A percentile compares a stretch with the other conserved stretches of the same genome.
Evolutionary conservation across 2,113 vertebrate species (phyloP).

Genomic region (Drymodes brunneopygia): DNA sequence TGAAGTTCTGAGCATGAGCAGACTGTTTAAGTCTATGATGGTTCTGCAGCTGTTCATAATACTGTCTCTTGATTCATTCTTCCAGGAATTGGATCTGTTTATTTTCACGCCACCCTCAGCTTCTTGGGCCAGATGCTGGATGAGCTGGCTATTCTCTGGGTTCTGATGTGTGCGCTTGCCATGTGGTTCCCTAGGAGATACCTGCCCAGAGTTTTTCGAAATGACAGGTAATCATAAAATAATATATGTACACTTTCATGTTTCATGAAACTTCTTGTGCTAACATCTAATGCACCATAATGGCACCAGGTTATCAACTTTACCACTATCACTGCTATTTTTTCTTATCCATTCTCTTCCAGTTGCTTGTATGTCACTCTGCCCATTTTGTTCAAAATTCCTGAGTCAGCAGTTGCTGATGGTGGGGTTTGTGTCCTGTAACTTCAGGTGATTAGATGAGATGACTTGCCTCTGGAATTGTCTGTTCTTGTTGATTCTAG

Average conservation of each 20-base stretch:
- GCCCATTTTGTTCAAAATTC: not conserved
- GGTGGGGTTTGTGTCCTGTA: not conserved
- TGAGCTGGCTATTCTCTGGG: slow-evolving; percentile 95
- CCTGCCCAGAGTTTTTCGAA: slow-evolving; percentile 89
- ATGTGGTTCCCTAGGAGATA: slow-evolving; percentile 99
- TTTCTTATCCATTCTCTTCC: not conserved
- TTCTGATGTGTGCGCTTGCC: slow-evolving; percentile 94
- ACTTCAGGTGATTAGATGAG: not conserved
- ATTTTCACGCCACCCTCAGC: slow-evolving; percentile 96
- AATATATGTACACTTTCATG: not conserved
- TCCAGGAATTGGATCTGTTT: slow-evolving; percentile 94
- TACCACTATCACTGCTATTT: fast-evolving
- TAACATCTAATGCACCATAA: not conserved
- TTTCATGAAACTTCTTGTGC: not conserved
- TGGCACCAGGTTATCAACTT: not conserved
- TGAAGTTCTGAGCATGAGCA: not conserved
- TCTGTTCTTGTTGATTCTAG: not conserved
- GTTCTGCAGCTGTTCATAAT: not conserved
- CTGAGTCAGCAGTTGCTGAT: not conserved
- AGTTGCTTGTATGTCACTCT: not conserved
- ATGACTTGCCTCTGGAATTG: not conserved
- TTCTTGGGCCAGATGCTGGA: slow-evolving; percentile 98
- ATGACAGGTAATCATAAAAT: slow-evolving; percentile 80
- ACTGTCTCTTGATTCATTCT: slow-evolving; percentile 21
- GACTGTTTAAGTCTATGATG: not conserved